Evolutionary conservation across 2,113 vertebrate species (phyloP).

Genomic region (Oreochromis niloticus): DNA sequence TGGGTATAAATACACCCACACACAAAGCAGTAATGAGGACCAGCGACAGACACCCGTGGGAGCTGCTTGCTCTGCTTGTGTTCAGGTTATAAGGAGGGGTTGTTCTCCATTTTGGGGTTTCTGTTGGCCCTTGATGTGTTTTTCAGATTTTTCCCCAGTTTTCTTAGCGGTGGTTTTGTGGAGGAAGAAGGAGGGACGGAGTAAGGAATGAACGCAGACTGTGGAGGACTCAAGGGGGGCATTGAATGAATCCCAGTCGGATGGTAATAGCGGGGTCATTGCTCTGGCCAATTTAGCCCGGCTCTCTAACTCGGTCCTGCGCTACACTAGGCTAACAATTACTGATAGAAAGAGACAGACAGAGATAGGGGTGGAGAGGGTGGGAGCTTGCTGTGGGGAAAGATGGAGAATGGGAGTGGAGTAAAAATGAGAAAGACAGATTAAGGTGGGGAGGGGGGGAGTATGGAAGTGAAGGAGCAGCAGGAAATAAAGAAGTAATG

Average conservation of each 20-base stretch:
- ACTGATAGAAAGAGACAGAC: constrained; percentile 34
- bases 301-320: constrained; percentile 1
- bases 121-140: constrained; percentile 48
- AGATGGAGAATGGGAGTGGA: neutral
- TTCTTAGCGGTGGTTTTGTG: constrained; percentile 44
- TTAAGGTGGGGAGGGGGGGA: neutral
- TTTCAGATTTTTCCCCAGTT: constrained; percentile 63
- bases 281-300: constrained; percentile 52
- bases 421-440: constrained; percentile 29
- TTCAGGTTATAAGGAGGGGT: constrained; percentile 11
- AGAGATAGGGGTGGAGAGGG: neutral
- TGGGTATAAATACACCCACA: neutral
- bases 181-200: constrained; percentile 52
- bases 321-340: constrained; percentile 55
- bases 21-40: constrained; percentile 31
- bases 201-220: neutral
- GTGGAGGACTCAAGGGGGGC: neutral
- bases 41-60: constrained; percentile 22
- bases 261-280: constrained; percentile 55
- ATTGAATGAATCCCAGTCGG: constrained; percentile 52
- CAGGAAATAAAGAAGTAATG: constrained; percentile 3
- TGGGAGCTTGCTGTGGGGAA: neutral
- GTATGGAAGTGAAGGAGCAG: neutral
- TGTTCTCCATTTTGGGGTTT: constrained; percentile 45
- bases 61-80: constrained; percentile 2